Evolutionary conservation across 2,113 vertebrate species (phyloP).

Genomic region (Sylvia atricapilla): DNA sequence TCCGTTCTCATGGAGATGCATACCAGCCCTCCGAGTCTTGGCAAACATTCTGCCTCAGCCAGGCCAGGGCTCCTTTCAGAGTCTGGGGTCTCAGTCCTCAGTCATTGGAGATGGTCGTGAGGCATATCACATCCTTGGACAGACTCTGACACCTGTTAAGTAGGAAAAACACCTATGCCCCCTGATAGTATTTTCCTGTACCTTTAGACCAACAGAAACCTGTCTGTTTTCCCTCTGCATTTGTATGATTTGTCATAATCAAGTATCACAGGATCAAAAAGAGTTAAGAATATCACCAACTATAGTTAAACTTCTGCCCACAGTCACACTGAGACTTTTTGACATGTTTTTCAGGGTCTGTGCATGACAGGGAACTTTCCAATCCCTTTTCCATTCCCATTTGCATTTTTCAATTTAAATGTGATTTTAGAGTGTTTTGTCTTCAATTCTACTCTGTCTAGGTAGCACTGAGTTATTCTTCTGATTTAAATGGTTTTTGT

Average conservation of each 20-base stretch:
- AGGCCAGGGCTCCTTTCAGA: too few relatives aligned
- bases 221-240: not conserved
- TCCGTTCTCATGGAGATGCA: too few relatives aligned
- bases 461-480: not conserved
- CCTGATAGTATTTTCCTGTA: not conserved
- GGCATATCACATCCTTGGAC: too few relatives aligned
- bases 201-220: not conserved
- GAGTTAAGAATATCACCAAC: not conserved
- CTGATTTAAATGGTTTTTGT: not conserved
- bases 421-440: not conserved
- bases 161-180: not conserved
- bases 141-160: too few relatives aligned
- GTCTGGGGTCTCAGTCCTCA: too few relatives aligned
- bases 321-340: not conserved
- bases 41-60: too few relatives aligned
- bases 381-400: not conserved
- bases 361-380: not conserved
- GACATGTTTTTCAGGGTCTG: not conserved
- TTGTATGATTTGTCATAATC: not conserved
- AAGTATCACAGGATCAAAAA: not conserved
- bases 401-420: constrained; percentile 15
- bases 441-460: not conserved
- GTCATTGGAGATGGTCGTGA: too few relatives aligned
- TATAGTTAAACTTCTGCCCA: not conserved
- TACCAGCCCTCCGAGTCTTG: too few relatives aligned